Evolutionary conservation across 2,888 invertebrate genomes (phyloP).

Genomic region (Eupithecia exiguata): DNA sequence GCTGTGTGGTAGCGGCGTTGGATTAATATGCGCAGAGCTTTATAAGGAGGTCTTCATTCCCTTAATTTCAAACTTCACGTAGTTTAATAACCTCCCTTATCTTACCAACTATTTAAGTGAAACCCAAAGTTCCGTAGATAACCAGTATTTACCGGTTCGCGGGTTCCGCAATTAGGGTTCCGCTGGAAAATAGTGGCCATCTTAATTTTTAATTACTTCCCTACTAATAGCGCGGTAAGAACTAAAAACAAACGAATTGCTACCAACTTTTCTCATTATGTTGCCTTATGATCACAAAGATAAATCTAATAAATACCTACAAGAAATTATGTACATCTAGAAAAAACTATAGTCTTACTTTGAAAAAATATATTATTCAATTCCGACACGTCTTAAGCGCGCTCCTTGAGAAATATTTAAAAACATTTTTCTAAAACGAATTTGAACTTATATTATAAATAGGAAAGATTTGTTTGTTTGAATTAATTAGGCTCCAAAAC

Average conservation of each 20-base stretch:
- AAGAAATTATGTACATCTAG: too few relatives aligned
- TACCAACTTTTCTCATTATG: not conserved
- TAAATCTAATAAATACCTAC: not conserved
- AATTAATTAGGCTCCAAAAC: too few relatives aligned
- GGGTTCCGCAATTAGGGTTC: conserved; percentile 40
- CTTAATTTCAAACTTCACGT: conserved; percentile 21
- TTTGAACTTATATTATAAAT: too few relatives aligned
- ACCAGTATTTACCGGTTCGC: conserved; percentile 43
- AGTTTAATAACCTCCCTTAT: conserved; percentile 32
- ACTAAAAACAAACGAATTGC: not conserved
- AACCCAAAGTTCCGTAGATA: conserved; percentile 38
- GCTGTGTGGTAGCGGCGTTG: too few relatives aligned
- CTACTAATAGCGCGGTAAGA: not conserved
- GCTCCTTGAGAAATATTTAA: too few relatives aligned
- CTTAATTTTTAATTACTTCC: conserved; percentile 37
- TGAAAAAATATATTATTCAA: too few relatives aligned
- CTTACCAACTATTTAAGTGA: conserved; percentile 33
- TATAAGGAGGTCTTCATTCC: not conserved
- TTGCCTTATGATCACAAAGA: not conserved
- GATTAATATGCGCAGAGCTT: not conserved
- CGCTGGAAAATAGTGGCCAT: conserved; percentile 41
- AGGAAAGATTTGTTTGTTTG: too few relatives aligned
- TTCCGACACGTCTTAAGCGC: too few relatives aligned
- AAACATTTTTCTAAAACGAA: too few relatives aligned
- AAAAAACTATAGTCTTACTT: too few relatives aligned